Conservation (phyloP, 2,888 invertebrate genomes). For the Ochlodes sylvanus region DNA sequence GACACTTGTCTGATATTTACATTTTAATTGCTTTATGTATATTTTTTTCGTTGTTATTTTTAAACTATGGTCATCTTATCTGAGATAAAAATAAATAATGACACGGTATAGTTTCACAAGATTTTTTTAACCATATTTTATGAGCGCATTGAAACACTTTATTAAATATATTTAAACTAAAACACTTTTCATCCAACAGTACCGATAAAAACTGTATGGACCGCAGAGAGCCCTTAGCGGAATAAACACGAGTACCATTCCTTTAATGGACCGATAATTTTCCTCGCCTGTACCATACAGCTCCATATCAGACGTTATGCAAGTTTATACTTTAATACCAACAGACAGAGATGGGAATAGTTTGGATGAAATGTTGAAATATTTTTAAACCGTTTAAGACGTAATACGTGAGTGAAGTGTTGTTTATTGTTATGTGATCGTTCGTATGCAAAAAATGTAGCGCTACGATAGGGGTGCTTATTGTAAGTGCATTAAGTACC, state of each 20-base stretch:
- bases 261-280: constrained; percentile 43
- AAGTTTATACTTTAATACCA: constrained; percentile 15
- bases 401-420: constrained; percentile 26
- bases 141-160: too few species aligned
- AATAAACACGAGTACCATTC: constrained; percentile 40
- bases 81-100: too few species aligned
- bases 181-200: constrained; percentile 21
- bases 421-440: constrained; percentile 23
- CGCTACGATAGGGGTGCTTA: constrained; percentile 2
- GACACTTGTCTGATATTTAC: too few species aligned
- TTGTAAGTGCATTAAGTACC: neutral
- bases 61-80: too few species aligned
- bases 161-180: neutral
- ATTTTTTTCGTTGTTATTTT: too few species aligned
- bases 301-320: neutral
- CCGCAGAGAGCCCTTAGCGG: constrained; percentile 31
- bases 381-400: constrained; percentile 23
- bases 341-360: constrained; percentile 17
- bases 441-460: constrained; percentile 27
- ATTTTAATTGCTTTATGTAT: too few species aligned
- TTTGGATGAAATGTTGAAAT: neutral
- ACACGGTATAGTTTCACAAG: too few species aligned
- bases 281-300: constrained; percentile 28
- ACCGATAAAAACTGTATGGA: constrained; percentile 38
- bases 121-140: too few species aligned